Base-by-base conservation (phyloP, 2,888 invertebrate genomes). In the Drosophila atripex region DNA sequence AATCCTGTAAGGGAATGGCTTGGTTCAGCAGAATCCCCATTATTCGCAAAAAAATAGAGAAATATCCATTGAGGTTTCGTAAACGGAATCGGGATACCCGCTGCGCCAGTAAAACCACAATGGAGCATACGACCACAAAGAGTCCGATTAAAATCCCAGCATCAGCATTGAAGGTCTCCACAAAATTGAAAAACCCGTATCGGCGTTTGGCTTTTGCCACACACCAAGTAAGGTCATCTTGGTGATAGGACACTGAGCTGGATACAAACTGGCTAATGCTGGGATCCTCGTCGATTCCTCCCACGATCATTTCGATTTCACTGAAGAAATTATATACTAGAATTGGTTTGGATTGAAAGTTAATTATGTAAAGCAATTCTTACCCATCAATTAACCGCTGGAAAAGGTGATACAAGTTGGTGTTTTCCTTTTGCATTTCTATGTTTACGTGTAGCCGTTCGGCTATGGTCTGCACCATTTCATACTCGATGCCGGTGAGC, bases 181-280 rank as follows among this genome's bases (percentile, higher is more conserved):
- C 63, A 35, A 91, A 90, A 66, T 91, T 91, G 16, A 90, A 85
- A 55, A 90, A 88, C 25, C 84, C 82, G 28, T 88, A 73, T 0
- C 80, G 77, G 0, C 85, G 78, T 12, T 85, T 78, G 0, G 91
- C 91, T 54, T 76, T 88, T 1, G 89, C 83, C 43, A 91, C 90
- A 60, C 91, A 91, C 91, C 91, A 92, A 0, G 91, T 92, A 2
- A 92, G 75, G 54, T 92, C 92, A 55, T 92, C 91, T 76, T 92
- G 91, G 43, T 89, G 86, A 55, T 92, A 92, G 0, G 91, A 88
- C 3, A 90, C 88, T 6, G 89, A 87, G 23, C 90, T 87, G 38
- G 91, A 90, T 0, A 91, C 77, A 9, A 79, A 86, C 50, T 90
- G 88, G 23, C 88, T 89, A 0, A 90, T 80, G 53, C 82, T 88